phyloP scores from a whole-genome alignment of 2,888 invertebrate genomes.

The Tiliacea citrago region DNA sequence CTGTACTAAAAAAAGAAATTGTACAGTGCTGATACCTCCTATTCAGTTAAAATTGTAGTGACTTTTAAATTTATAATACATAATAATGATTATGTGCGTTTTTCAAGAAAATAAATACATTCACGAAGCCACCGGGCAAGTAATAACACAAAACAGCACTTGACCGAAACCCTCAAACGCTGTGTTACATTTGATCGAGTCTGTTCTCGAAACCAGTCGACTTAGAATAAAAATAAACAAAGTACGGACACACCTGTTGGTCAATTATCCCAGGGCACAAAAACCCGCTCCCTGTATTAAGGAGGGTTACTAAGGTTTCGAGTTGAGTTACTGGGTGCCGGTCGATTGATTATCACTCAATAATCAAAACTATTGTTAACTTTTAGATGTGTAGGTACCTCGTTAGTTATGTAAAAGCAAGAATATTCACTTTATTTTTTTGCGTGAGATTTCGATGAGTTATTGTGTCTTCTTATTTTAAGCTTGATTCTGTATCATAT shows the following conservation, averaged over 20 bases:
- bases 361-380: neutral
- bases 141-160: constrained; percentile 22
- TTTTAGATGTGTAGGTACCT: neutral
- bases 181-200: constrained; percentile 35
- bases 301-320: constrained; percentile 52
- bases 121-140: neutral
- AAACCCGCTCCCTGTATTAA: constrained; percentile 71
- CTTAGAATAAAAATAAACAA: constrained; percentile 79
- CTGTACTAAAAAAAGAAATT: too few species aligned
- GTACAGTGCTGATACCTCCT: too few species aligned
- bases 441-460: neutral
- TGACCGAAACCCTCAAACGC: constrained; percentile 12
- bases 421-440: neutral
- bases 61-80: neutral
- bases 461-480: neutral
- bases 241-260: constrained; percentile 78
- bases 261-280: constrained; percentile 77
- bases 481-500: neutral
- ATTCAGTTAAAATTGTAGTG: neutral
- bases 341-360: constrained; percentile 50
- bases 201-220: constrained; percentile 56
- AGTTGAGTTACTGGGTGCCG: constrained; percentile 6
- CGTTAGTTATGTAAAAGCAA: neutral
- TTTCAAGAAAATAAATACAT: neutral
- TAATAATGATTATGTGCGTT: neutral